Evolutionary conservation across 2,888 invertebrate genomes (phyloP), one percentile per base, ranked within the genome.

Genomic region (Rotaria sp.): DNA sequence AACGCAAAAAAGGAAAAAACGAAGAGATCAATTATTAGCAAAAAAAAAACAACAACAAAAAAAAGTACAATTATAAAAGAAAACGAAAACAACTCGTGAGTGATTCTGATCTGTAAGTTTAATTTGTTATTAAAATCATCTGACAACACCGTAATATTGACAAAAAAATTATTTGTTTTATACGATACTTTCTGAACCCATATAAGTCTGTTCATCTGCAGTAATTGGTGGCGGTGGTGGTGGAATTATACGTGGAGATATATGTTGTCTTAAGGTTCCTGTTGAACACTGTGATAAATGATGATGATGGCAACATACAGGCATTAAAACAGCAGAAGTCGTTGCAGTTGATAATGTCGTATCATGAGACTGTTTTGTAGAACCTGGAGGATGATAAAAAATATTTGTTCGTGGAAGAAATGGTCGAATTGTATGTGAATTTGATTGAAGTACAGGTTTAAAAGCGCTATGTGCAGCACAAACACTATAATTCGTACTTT

Each of bases 341-440:
- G 75, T 75, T 21, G 30, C 7, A 24, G 38, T 13, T 45, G 41
- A 24, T 13, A 10, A 10, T 35, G 67, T n/a, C 26, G 80, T 41
- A 45, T 80, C 45, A 45, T n/a, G 26, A 11, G 45, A 45, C 80
- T 41, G 41, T 80, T 45, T 45, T n/a, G 45, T 26, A n/a, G 41
- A 45, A 10, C 21, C 24, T 45, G 45, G 41, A 45, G 41, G 41
- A 45, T 45, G 80, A 80, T 80, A 80, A 45, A 80, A 24, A n/a
- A 80, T 80, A 45, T 80, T 80, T 80, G 80, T 80, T 80, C 80
- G 41, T 13, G 80, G 80, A 26, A 80, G 45, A 45, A 45, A 80
- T n/a, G 80, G 80, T 45, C 80, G 80, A 80, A 80, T 80, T 11
- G 80, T 45, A n/a, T 80, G 80, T 3, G 80, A 26, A n/a, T 80